phyloP scores from a whole-genome alignment of 2,797 vertebrate genomes.

The Tenualosa ilisha region DNA sequence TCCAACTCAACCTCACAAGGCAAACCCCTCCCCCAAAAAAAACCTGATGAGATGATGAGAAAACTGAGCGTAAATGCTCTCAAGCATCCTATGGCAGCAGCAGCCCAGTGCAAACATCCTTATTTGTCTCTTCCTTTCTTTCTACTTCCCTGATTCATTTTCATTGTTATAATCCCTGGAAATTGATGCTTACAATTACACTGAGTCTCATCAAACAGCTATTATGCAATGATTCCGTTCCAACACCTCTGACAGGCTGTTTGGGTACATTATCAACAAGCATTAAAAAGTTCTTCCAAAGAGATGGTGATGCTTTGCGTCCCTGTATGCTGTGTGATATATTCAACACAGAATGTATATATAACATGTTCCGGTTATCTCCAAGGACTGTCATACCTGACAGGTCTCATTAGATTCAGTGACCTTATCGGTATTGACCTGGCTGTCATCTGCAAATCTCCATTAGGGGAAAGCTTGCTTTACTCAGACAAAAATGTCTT shows the following conservation, averaged over 20 bases:
- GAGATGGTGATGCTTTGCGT: neutral
- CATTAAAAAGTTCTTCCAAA: neutral
- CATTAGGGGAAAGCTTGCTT: neutral
- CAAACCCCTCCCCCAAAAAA: too few relatives aligned
- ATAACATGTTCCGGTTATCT: neutral
- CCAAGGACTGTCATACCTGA: neutral
- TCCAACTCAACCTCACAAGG: neutral
- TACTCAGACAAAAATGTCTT: neutral
- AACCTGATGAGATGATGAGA: too few relatives aligned
- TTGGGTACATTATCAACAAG: neutral
- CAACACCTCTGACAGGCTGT: neutral
- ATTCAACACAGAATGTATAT: neutral
- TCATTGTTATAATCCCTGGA: neutral
- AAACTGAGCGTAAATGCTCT: neutral
- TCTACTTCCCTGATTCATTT: neutral
- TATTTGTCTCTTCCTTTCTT: neutral
- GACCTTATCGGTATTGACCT: neutral
- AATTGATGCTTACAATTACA: slow-evolving; percentile 10
- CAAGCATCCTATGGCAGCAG: neutral
- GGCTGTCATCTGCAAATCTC: neutral
- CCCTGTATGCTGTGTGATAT: neutral
- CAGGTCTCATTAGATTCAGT: neutral
- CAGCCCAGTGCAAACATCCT: neutral
- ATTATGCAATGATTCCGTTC: neutral
- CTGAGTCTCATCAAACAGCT: neutral